Base-by-base conservation (phyloP, 2,888 invertebrate genomes). In the Galeopsomyia nigrocyanea region DNA sequence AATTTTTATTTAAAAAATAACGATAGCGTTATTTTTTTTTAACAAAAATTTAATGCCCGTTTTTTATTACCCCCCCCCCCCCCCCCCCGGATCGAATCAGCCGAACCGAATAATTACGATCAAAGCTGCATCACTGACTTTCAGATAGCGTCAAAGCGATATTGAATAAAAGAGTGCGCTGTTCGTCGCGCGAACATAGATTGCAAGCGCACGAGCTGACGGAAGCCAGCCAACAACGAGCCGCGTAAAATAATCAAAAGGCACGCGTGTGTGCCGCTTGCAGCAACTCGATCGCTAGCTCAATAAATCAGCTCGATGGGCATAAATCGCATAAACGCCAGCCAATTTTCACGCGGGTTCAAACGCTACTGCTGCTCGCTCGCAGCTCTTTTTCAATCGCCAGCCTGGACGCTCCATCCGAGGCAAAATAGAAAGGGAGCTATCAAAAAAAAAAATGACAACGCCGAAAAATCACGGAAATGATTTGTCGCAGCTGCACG, bases 261-360 rank as follows among this genome's bases (percentile, higher is more conserved):
- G 60, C 47, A 26, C 70, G 51, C 17, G 47, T 56, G 50, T 19
- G 60, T 49, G 63, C 17, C 17, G 22, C 22, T 47, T 47, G 1
- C 13, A 53, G 31, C 16, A 19, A 57, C 47, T 49, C n/a, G 64
- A 51, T 53, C 65, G 31, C 9, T 22, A 39, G 21, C 46, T 57
- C 72, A 53, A 68, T 73, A 73, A 73, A 73, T 73, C 73, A 73
- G 64, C 64, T 68, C 60, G 68, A 55, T 65, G 68, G 73, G 73
- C 68, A 64, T 68, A 68, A 73, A 73, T 73, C 73, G 73, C 68
- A 21, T 31, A 49, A 68, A 73, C 73, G 68, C 49, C 68, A 68
- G 63, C 50, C 68, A 73, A 73, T 73, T 73, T 68, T 68, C 68
- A 17, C 68, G 53, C 26, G n/a, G n/a, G 39, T 39, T 39, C 39